A percentile compares a stretch with the other conserved stretches of the same genome.
Conservation (phyloP, 1,140 invertebrate species). For the Cecropterus lyciades region DNA sequence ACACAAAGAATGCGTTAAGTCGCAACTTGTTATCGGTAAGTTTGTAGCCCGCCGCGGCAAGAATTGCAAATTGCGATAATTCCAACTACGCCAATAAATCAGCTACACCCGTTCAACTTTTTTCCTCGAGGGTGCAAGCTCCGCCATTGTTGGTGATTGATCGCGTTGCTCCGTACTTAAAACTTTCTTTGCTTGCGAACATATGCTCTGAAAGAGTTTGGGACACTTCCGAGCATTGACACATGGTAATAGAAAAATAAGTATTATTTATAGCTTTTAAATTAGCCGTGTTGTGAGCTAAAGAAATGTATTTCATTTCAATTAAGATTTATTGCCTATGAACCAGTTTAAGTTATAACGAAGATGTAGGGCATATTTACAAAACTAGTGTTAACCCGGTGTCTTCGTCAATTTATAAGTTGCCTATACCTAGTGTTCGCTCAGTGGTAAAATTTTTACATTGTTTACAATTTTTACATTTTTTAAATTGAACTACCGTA, state of each 20-base stretch:
- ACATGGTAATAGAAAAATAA: slow-evolving; percentile 32
- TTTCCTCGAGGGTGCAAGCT: slow-evolving; percentile 72
- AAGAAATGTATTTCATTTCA: no score
- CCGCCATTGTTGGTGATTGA: slow-evolving; percentile 77
- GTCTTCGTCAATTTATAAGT: no score
- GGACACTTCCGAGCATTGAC: slow-evolving; percentile 40
- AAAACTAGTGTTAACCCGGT: no score
- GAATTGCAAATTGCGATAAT: slow-evolving; percentile 84
- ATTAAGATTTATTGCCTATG: no score
- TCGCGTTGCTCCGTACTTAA: slow-evolving; percentile 67
- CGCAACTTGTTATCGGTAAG: slow-evolving; percentile 65
- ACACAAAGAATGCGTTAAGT: slow-evolving; percentile 40
- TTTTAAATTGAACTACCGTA: no score
- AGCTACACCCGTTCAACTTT: slow-evolving; percentile 74
- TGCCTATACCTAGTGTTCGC: no score
- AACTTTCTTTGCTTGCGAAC: slow-evolving; percentile 64
- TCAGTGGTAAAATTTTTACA: no score
- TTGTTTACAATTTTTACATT: no score
- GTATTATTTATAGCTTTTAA: slow-evolving; percentile 32
- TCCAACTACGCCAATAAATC: slow-evolving; percentile 82
- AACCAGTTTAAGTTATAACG: no score
- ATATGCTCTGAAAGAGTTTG: slow-evolving; percentile 67
- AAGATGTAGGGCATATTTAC: no score
- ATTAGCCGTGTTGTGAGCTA: slow-evolving; percentile 2
- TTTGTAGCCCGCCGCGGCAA: slow-evolving; percentile 69